Conservation (phyloP, 2,797 vertebrate species). For the Thamnophis elegans region DNA sequence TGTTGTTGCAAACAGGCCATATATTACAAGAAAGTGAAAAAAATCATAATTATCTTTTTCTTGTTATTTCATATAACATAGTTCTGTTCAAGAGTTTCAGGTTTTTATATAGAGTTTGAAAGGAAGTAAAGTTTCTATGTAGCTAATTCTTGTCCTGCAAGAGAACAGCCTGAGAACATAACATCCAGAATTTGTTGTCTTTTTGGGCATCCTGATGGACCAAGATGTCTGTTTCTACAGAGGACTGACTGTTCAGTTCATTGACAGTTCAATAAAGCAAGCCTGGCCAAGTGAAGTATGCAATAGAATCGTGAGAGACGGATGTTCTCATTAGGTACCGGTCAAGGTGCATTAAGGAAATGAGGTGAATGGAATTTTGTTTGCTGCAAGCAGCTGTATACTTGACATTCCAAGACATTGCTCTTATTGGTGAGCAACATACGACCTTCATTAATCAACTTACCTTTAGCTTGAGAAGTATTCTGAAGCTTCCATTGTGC, state of each 20-base stretch:
- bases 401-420: background rate
- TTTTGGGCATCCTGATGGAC: background rate
- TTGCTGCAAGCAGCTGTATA: background rate
- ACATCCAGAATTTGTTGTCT: background rate
- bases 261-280: conserved; percentile 28
- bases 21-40: background rate
- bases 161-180: background rate
- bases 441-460: conserved; percentile 43
- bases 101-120: conserved; percentile 1
- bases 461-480: conserved; percentile 45
- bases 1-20: background rate
- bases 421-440: conserved; percentile 7
- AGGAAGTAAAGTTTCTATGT: background rate
- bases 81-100: background rate
- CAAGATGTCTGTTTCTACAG: conserved; percentile 40
- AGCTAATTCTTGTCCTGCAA: conserved; percentile 17
- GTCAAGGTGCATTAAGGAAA: conserved; percentile 47
- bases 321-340: conserved; percentile 20
- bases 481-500: conserved; percentile 23
- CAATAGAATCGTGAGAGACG: conserved; percentile 25
- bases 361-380: conserved; percentile 11
- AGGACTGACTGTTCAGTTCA: conserved; percentile 24
- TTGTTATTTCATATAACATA: background rate
- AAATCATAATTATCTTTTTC: background rate
- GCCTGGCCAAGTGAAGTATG: conserved; percentile 21